These are phyloP conservation scores for Melitaea athalia DNA, from an alignment of 2,888 invertebrate species.

Conservation along the genomic window DNA sequence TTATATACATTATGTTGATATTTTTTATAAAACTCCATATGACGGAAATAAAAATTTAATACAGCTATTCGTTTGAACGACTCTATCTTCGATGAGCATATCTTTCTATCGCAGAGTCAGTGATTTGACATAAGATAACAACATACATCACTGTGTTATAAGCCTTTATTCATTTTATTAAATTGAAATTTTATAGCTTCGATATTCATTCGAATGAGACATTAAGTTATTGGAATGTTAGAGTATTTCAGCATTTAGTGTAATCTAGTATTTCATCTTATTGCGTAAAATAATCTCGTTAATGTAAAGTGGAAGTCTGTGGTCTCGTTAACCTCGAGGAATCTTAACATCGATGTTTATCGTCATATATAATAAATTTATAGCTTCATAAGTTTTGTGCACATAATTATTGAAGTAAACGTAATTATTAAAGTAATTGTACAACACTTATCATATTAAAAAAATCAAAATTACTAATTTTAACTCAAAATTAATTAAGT, in stretches of 20 bases:
- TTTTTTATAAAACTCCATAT: not conserved
- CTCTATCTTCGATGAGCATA: not conserved
- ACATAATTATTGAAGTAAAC: slow-evolving; percentile 19
- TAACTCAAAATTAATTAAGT: slow-evolving; percentile 12
- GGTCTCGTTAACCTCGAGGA: slow-evolving; percentile 4
- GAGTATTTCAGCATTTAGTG: slow-evolving; percentile 3
- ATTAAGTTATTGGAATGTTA: not conserved
- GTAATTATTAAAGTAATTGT: slow-evolving; percentile 16
- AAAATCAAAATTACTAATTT: not conserved
- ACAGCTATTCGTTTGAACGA: not conserved
- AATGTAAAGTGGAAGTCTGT: slow-evolving; percentile 9
- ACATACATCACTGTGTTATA: not conserved
- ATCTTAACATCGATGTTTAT: slow-evolving; percentile 24
- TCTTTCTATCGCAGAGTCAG: not conserved
- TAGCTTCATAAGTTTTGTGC: slow-evolving; percentile 31
- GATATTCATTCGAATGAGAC: not conserved
- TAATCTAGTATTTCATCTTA: slow-evolving; percentile 3
- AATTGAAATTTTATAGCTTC: not conserved
- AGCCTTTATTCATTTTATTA: slow-evolving; percentile 1
- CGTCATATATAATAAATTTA: slow-evolving; percentile 25
- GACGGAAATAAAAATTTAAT: not conserved
- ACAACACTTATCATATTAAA: not conserved
- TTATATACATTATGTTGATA: not conserved
- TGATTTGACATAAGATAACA: not conserved
- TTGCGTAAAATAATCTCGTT: slow-evolving; percentile 2